Evolutionary conservation across 2,797 vertebrate species (phyloP).

Genomic region (Clarias pachynema): DNA sequence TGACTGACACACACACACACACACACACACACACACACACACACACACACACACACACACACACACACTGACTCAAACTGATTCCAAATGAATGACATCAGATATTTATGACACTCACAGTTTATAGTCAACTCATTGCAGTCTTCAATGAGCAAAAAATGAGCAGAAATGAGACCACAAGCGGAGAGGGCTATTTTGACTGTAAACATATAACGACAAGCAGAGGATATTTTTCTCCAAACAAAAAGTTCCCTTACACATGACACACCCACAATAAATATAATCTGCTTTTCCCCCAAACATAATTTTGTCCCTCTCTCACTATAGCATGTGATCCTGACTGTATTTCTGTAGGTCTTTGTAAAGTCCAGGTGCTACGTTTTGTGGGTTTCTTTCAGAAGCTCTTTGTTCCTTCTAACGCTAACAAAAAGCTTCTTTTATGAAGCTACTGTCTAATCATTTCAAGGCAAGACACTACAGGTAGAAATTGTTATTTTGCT

Average conservation of each 20-base stretch:
- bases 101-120: background rate
- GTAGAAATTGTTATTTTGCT: constrained; percentile 9
- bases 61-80: background rate
- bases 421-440: constrained; percentile 18
- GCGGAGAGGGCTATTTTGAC: background rate
- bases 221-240: background rate
- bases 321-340: background rate
- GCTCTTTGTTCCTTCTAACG: background rate
- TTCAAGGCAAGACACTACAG: constrained; percentile 15
- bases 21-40: no score
- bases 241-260: background rate
- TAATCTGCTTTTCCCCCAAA: background rate
- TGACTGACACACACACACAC: background rate
- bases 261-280: background rate
- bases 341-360: background rate
- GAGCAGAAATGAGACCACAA: background rate
- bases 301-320: background rate
- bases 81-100: background rate
- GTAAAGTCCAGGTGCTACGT: constrained; percentile 18
- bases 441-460: background rate
- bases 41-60: no score
- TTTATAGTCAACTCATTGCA: background rate
- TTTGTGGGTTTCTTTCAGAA: constrained; percentile 19
- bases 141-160: background rate
- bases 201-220: background rate